These are phyloP conservation scores for Perizoma flavofasciatum DNA, from an alignment of 2,888 invertebrate genomes.

Conservation along the genomic window DNA sequence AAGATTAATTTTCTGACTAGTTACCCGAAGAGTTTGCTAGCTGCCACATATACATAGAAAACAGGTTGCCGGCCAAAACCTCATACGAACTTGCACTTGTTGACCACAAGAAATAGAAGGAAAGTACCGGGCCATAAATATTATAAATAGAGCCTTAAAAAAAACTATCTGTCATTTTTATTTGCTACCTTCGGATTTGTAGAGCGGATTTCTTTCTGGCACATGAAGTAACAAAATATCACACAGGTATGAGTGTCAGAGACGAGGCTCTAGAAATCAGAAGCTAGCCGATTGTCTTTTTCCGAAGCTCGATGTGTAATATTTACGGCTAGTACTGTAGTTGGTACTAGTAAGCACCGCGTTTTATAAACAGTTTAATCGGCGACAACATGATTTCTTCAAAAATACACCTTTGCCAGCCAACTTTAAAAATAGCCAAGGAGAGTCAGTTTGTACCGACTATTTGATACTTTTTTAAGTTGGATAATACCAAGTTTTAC, in stretches of 20 bases:
- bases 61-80: neutral
- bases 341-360: neutral
- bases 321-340: no score
- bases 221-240: no score
- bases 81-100: no score
- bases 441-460: constrained; percentile 43
- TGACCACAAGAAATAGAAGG: no score
- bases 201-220: no score
- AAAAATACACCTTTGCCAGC: constrained; percentile 41
- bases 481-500: constrained; percentile 37
- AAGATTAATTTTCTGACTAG: constrained; percentile 77
- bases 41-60: constrained; percentile 12
- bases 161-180: no score
- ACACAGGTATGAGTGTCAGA: no score
- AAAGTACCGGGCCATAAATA: neutral
- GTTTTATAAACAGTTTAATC: neutral
- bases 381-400: constrained; percentile 10
- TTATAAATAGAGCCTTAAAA: neutral
- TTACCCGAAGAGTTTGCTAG: constrained; percentile 59
- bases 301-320: no score
- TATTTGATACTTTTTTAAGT: constrained; percentile 44
- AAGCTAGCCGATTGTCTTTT: no score
- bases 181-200: no score
- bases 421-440: constrained; percentile 56
- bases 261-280: no score